Conservation (phyloP, 2,113 vertebrate genomes). For the Tapirus terrestris region DNA sequence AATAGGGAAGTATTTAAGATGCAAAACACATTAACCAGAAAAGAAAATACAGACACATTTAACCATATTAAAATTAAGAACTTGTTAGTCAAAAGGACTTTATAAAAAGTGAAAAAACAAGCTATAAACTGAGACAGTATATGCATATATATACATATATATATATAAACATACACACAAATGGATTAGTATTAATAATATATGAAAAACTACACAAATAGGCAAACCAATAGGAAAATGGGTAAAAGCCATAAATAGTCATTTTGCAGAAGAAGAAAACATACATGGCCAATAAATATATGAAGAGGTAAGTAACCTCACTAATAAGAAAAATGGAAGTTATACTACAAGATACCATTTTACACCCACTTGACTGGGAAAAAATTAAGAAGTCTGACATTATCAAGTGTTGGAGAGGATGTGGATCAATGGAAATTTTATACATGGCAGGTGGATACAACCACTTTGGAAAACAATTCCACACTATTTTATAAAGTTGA, state of each 20-base stretch:
- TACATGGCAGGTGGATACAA: background rate
- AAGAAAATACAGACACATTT: background rate
- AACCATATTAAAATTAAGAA: constrained; percentile 18
- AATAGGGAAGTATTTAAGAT: background rate
- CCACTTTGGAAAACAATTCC: background rate
- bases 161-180: background rate
- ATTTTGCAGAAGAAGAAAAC: constrained; percentile 14
- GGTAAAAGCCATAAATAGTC: background rate
- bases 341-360: background rate
- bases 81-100: background rate
- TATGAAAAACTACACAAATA: background rate
- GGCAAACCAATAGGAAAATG: background rate
- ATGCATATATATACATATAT: background rate
- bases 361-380: background rate
- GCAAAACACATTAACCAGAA: background rate
- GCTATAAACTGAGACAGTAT: background rate
- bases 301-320: background rate
- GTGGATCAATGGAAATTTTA: background rate
- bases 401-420: background rate
- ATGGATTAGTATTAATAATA: background rate
- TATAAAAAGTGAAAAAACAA: background rate
- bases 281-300: background rate
- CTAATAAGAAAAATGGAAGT: background rate
- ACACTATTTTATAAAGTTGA: background rate
- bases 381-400: background rate